Evolutionary conservation across 2,113 vertebrate genomes (phyloP).

Genomic region (Stictonetta naevosa): DNA sequence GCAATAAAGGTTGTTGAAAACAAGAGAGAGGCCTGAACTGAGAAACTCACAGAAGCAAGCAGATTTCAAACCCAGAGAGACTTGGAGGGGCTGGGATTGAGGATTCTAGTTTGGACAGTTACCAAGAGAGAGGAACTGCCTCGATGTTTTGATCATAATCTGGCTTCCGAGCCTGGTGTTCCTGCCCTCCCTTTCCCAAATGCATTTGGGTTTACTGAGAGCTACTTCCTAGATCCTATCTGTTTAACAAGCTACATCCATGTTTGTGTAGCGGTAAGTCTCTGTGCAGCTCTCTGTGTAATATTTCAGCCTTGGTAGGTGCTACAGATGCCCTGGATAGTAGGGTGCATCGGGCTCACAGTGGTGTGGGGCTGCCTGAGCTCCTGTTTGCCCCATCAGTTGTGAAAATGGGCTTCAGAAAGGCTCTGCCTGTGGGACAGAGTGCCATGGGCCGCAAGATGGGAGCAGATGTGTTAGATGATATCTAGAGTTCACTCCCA

Average conservation of each 20-base stretch:
- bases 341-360: neutral
- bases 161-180: neutral
- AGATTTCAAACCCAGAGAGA: neutral
- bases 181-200: neutral
- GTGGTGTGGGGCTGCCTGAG: neutral
- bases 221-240: neutral
- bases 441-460: neutral
- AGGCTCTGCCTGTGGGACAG: neutral
- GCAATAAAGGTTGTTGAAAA: neutral
- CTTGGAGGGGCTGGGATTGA: neutral
- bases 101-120: neutral
- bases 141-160: conserved; percentile 9
- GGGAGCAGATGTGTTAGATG: neutral
- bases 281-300: neutral
- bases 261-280: neutral
- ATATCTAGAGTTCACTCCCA: neutral
- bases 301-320: neutral
- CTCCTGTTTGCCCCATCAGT: neutral
- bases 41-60: neutral
- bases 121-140: neutral
- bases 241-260: neutral
- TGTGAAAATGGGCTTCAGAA: neutral
- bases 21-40: neutral
- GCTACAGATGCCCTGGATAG: neutral
- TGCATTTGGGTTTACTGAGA: neutral